These are phyloP conservation scores for Caenorhabditis panamensis DNA, from an alignment of 2,888 invertebrate genomes.

Conservation along the genomic window DNA sequence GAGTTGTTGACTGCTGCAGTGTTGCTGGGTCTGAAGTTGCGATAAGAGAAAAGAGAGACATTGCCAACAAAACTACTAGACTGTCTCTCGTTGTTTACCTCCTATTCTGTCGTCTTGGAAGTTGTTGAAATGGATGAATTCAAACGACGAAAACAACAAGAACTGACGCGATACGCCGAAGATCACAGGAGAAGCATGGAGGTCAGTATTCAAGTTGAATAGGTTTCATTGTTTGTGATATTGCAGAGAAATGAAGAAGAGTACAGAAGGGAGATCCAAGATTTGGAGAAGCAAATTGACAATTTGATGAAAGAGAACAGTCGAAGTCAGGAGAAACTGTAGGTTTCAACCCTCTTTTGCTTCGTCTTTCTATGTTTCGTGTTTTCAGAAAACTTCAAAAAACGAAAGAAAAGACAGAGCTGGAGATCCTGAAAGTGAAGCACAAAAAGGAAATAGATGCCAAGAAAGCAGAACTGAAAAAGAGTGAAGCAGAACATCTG, in stretches of 20 bases:
- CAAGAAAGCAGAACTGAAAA: neutral
- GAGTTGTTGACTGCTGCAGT: conserved; percentile 2
- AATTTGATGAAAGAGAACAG: neutral
- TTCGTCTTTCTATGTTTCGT: neutral
- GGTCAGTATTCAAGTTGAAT: neutral
- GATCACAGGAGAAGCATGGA: neutral
- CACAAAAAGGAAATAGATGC: neutral
- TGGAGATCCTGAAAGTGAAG: neutral
- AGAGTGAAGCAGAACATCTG: neutral
- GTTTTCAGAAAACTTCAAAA: neutral
- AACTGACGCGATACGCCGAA: neutral
- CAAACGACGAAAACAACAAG: neutral
- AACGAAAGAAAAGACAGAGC: neutral
- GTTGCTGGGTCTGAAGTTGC: neutral
- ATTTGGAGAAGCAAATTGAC: neutral
- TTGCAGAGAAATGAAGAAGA: neutral
- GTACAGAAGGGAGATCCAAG: neutral
- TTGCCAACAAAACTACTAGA: neutral
- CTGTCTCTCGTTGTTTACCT: neutral
- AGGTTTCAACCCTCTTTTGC: neutral
- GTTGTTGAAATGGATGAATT: neutral
- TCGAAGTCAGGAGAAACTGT: neutral
- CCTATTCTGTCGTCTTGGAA: neutral
- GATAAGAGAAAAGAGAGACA: conserved; percentile 11
- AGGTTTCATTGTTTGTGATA: neutral